Evolutionary conservation across 2,888 invertebrate genomes (phyloP), one percentile per base, ranked within the genome.

Genomic region (Diachrysia chrysitis): DNA sequence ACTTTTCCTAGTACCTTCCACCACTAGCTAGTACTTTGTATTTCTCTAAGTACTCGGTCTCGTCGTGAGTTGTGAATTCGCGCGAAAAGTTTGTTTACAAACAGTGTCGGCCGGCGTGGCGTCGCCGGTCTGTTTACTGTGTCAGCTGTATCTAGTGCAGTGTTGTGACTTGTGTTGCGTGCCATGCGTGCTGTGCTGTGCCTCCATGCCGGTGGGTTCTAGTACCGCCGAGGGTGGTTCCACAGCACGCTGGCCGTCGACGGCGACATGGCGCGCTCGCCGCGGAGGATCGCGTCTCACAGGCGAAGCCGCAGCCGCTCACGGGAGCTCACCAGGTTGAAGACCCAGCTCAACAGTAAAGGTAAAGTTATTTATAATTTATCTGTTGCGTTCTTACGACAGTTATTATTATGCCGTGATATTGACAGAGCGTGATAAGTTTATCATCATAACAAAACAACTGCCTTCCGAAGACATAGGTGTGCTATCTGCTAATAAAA

Each of bases 291-390:
- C 58, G 83, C 92, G 10, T 90, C 91, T 17, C 91, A 90, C 64
- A 86, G 94, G 66, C 83, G 93, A 71, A 90, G 90, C 76, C 81
- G 93, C 71, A 93, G 93, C 86, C 88, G 91, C 19, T 92, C 93
- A 65, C 80, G 92, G 58, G 95, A 95, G 79, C 86, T 95, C 66
- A 80, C 89, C 69, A 86, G 95, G 32, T 83, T 95, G 53, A 84
- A 88, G 73, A 92, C 90, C 3, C 94, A 95, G 66, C 91, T 94
- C 72, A 93, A 89, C 73, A 91, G 87, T 57, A 95, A 95, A 94
- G 94, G 94, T 94, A 25, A 78, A 54, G 53, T 32, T 25, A 25
- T 58, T n/a, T 6, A 37, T n/a, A 58, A 2, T 10, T 46, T 46
- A n/a, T 25, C n/a, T 1, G 12, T 25, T 54, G 14, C 25, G 23